Percentiles rank a stretch among this genome's conserved stretches.
These are phyloP conservation scores for Meloe dianella DNA, from an alignment of 2,888 invertebrate species.

Conservation along the genomic window DNA sequence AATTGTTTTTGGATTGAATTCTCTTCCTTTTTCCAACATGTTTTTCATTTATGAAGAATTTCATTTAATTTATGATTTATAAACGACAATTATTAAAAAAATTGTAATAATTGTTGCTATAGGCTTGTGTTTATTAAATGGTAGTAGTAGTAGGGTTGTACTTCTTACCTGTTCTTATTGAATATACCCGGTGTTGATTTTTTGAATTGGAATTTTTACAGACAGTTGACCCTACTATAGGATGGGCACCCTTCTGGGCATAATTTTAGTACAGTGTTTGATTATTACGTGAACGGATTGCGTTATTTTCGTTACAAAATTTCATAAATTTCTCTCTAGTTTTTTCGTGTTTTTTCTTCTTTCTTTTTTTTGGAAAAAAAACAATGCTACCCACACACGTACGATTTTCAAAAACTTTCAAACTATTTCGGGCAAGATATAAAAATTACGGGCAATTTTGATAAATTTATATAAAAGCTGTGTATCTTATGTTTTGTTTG, in stretches of 20 bases:
- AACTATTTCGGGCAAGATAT: slow-evolving; percentile 27
- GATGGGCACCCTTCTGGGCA: slow-evolving; percentile 20
- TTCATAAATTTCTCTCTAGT: too few species aligned
- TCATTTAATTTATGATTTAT: background rate
- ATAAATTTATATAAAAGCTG: background rate
- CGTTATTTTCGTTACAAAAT: slow-evolving; percentile 37
- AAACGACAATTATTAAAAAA: background rate
- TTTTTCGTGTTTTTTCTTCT: background rate
- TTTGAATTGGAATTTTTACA: slow-evolving; percentile 53
- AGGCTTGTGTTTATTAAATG: too few species aligned
- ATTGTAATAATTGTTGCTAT: background rate
- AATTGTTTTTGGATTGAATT: background rate
- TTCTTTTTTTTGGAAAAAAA: slow-evolving; percentile 34
- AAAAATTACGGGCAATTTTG: slow-evolving; percentile 14
- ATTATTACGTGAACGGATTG: slow-evolving; percentile 46
- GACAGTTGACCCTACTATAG: slow-evolving; percentile 52
- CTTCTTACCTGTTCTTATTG: slow-evolving; percentile 54
- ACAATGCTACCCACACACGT: slow-evolving; percentile 7
- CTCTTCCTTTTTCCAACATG: too few species aligned
- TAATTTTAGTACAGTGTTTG: slow-evolving; percentile 46
- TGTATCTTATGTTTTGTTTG: too few species aligned
- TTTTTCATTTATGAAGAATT: too few species aligned
- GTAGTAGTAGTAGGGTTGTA: slow-evolving; percentile 20
- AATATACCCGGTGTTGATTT: slow-evolving; percentile 38
- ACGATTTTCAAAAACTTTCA: slow-evolving; percentile 23